A percentile compares a stretch with the other conserved stretches of the same genome.
These are phyloP conservation scores for Odocoileus hemionus DNA, from an alignment of 2,113 vertebrate species.

Conservation along the genomic window DNA sequence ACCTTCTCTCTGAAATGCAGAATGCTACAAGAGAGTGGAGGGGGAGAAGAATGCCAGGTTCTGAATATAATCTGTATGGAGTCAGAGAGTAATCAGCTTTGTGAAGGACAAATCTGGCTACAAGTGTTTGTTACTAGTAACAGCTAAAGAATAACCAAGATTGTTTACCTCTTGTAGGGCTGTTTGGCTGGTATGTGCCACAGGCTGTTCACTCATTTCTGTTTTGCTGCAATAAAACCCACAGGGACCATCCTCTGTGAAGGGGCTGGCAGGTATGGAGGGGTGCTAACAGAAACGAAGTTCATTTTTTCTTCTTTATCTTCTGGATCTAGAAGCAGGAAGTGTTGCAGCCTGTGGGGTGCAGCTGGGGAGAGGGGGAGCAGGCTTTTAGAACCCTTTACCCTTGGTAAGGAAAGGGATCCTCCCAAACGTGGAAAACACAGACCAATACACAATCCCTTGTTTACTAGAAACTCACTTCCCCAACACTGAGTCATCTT, in stretches of 20 bases:
- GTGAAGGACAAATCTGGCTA: not conserved
- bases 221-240: not conserved
- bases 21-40: not conserved
- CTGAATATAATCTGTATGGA: not conserved
- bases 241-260: not conserved
- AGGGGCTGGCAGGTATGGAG: too few species aligned
- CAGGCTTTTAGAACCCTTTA: not conserved
- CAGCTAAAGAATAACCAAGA: not conserved
- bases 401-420: not conserved
- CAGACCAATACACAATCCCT: not conserved
- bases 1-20: not conserved
- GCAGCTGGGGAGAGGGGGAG: too few species aligned
- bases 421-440: not conserved
- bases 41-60: not conserved
- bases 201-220: not conserved
- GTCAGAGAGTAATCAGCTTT: not conserved
- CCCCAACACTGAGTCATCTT: slow-evolving; percentile 6
- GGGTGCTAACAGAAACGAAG: not conserved
- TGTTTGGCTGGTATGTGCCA: not conserved
- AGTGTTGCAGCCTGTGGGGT: not conserved
- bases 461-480: not conserved
- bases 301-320: not conserved
- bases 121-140: not conserved
- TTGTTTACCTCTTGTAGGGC: not conserved
- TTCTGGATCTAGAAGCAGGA: not conserved